Percentiles rank a stretch among this genome's conserved stretches.
Evolutionary conservation across 53 echinoderm and acorn worm species (phyloP).

Genomic region (Astropecten irregularis): DNA sequence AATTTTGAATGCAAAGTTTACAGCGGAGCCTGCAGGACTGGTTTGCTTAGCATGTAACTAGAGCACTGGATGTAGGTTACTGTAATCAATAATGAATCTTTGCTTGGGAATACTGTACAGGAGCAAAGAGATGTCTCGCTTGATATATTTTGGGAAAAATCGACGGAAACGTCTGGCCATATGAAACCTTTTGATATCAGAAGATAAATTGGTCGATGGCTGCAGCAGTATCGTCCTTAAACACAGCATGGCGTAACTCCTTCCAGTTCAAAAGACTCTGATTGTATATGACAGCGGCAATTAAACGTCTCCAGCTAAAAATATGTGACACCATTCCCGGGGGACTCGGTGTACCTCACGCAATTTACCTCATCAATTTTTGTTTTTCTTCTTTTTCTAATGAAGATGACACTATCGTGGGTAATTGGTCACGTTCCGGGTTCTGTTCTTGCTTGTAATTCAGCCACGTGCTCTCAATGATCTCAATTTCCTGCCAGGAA

Average conservation of each 20-base stretch:
- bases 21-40: no score
- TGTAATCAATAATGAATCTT: no score
- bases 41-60: no score
- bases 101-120: no score
- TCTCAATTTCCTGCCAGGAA: constrained; percentile 28
- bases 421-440: constrained; percentile 23
- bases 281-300: constrained; percentile 34
- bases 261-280: not conserved
- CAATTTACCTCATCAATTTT: constrained; percentile 25
- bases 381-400: constrained; percentile 1
- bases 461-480: constrained; percentile 30
- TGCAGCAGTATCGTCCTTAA: no score
- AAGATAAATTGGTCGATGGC: no score
- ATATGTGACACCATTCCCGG: constrained; percentile 1
- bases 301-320: constrained; percentile 8
- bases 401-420: constrained; percentile 48
- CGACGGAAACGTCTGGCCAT: constrained; percentile 3
- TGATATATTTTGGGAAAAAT: not conserved
- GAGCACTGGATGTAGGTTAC: no score
- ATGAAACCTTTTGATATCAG: constrained; percentile 12
- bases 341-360: constrained; percentile 8
- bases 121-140: no score
- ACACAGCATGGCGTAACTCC: no score
- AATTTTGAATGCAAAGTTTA: no score
- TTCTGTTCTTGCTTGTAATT: constrained; percentile 25